phyloP scores from a whole-genome alignment of 2,113 vertebrate genomes.

The Indri indri region DNA sequence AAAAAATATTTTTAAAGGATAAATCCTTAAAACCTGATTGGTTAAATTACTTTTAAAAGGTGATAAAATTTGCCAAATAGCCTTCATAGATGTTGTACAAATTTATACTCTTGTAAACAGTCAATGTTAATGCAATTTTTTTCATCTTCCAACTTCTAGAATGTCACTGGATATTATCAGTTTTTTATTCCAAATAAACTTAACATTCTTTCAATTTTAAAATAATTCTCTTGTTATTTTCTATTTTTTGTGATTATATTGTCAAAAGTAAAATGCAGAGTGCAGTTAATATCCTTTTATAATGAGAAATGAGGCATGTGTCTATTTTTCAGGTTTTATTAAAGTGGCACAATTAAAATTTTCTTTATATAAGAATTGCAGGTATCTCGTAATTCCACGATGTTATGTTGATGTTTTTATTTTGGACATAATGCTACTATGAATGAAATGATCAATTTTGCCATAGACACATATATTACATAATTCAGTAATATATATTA shows the following conservation, averaged over 20 bases:
- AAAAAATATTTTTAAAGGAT: not conserved
- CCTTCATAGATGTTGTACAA: not conserved
- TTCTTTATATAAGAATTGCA: not conserved
- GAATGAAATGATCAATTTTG: not conserved
- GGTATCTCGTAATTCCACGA: not conserved
- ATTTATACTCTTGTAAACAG: not conserved
- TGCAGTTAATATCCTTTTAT: not conserved
- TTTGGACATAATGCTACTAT: not conserved
- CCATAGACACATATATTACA: not conserved
- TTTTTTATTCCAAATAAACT: not conserved
- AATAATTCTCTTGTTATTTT: not conserved
- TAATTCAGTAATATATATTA: not conserved
- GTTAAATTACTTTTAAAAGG: not conserved
- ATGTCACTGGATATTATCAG: not conserved
- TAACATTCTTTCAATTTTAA: not conserved
- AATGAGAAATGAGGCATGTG: not conserved
- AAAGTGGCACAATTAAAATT: not conserved
- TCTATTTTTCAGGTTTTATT: not conserved
- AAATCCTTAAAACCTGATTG: not conserved
- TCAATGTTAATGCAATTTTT: not conserved
- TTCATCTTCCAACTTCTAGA: not conserved
- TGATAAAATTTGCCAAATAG: not conserved
- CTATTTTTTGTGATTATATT: not conserved
- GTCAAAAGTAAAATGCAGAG: not conserved
- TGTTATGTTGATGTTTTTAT: not conserved